Evolutionary conservation across 2,888 invertebrate genomes (phyloP), one percentile per base, ranked within the genome.

Genomic region (Cryptophagus acutangulus): DNA sequence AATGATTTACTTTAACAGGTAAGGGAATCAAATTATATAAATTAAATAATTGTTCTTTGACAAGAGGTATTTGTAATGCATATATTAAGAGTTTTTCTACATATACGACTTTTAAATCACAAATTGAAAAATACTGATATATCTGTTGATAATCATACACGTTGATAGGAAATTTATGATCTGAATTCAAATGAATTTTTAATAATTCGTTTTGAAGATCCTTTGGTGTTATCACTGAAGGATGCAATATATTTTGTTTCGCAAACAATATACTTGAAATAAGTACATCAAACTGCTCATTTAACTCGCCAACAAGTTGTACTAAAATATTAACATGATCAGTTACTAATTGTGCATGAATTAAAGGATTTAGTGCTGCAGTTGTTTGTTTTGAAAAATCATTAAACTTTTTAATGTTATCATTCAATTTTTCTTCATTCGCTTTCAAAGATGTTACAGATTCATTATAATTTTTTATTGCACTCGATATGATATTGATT

Each of bases 401-500:
- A 16, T 31, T 31, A 31, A 31, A 31, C 16, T 31, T 3, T 3
- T 5, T 14, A 31, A 31, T 15, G n/a, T 31, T 31, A 4, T 31
- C 31, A 31, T 15, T 31, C 5, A 15, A 16, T 31, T 41, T 43
- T 3, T 37, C 17, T 34, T 50, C 43, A 17, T 46, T 48, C 10
- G 24, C 2, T 35, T 41, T 41, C 8, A 46, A 37, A 2, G 29
- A 24, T 29, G 6, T 8, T 13, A 45, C 13, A 5, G 48, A 48
- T 9, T 38, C 12, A 33, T 52, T 52, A 36, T 52, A 49, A 37
- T 46, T 46, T 6, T 20, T 14, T 10, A 52, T 50, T 2, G 49
- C 37, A 9, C 34, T 40, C 2, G 49, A 48, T 17, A 51, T 39
- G 8, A 51, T 41, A 15, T 45, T 30, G 12, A 51, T 40, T 41